Evolutionary conservation across 2,113 vertebrate species (phyloP).

Genomic region (Melanerpes aurifrons): DNA sequence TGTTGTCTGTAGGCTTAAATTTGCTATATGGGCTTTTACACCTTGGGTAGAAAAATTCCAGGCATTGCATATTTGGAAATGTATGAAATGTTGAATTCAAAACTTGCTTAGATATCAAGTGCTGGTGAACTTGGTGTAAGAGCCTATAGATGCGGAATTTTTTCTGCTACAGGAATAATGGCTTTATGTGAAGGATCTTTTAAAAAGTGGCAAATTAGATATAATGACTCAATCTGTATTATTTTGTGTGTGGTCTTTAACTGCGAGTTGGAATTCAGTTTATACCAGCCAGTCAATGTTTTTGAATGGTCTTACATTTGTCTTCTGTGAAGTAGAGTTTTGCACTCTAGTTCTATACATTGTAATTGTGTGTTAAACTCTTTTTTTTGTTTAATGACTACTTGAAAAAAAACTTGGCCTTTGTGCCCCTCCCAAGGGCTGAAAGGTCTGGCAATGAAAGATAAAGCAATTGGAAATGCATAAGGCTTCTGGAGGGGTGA

Average conservation of each 20-base stretch:
- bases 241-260: not conserved
- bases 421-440: conserved; percentile 21
- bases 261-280: not conserved
- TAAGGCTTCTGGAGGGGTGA: not conserved
- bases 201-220: not conserved
- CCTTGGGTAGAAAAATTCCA: not conserved
- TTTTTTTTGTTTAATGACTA: not conserved
- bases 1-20: not conserved
- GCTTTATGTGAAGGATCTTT: not conserved
- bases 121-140: not conserved
- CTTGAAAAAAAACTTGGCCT: not conserved
- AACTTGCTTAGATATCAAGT: not conserved
- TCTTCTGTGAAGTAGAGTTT: not conserved
- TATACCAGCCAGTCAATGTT: not conserved
- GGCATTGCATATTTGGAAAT: not conserved
- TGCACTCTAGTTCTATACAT: not conserved
- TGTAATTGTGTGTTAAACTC: not conserved
- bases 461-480: conserved; percentile 56
- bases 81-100: not conserved
- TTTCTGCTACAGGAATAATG: not conserved
- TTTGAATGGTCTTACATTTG: not conserved
- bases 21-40: not conserved
- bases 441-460: conserved; percentile 59
- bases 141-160: not conserved
- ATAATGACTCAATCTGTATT: not conserved